Conservation (phyloP, 1,140 invertebrate species). For the Phthorimaea operculella region DNA sequence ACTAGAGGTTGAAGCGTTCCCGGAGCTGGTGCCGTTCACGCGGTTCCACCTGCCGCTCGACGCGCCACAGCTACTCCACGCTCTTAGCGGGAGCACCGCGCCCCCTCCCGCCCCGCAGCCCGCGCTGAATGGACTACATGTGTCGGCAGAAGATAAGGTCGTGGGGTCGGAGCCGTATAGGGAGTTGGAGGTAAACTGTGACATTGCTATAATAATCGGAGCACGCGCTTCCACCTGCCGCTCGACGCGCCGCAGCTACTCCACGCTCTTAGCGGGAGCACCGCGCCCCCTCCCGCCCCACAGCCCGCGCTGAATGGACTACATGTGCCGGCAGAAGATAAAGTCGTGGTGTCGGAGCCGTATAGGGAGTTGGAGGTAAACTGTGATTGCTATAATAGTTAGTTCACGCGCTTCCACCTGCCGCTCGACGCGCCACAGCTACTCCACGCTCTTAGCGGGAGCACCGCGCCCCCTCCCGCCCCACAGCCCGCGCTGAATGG, state of each 20-base stretch:
- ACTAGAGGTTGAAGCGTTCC: slow-evolving; percentile 28
- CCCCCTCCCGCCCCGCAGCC: neutral
- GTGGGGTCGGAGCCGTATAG: too few relatives aligned
- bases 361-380: too few relatives aligned
- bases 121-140: neutral
- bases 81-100: slow-evolving; percentile 15
- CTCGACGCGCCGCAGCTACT: slow-evolving; percentile 20
- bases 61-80: slow-evolving; percentile 19
- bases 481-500: too few relatives aligned
- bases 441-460: slow-evolving; percentile 19
- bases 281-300: slow-evolving; percentile 4
- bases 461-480: slow-evolving; percentile 1
- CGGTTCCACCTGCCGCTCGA: slow-evolving; percentile 36
- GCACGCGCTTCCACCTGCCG: slow-evolving; percentile 37
- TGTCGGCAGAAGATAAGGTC: too few relatives aligned
- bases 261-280: slow-evolving; percentile 16
- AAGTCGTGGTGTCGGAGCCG: too few relatives aligned
- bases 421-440: slow-evolving; percentile 24
- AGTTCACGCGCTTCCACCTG: slow-evolving; percentile 32
- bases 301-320: neutral
- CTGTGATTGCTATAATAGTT: too few relatives aligned
- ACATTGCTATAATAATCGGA: too few relatives aligned
- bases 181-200: too few relatives aligned
- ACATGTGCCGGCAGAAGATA: too few relatives aligned
- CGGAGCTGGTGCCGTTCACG: slow-evolving; percentile 30